Conservation (phyloP, 2,797 vertebrate species). For the Apogon hyalosoma region DNA sequence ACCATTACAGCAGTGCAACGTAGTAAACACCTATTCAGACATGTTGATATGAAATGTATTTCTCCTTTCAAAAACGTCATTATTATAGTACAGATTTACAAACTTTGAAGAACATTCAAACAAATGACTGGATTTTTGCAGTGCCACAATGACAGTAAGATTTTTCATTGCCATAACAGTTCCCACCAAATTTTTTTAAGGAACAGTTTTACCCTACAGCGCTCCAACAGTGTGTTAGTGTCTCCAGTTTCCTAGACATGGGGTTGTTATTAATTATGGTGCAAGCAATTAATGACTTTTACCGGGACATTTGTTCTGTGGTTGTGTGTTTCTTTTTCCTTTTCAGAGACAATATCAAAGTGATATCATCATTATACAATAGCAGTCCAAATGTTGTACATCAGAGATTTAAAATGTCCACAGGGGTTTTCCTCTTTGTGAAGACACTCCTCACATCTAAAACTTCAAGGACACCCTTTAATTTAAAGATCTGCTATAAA, state of each 20-base stretch:
- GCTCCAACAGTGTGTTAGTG: slow-evolving; percentile 3
- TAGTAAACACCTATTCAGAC: too few relatives aligned
- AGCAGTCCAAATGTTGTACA: slow-evolving; percentile 61
- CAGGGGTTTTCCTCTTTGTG: slow-evolving; percentile 69
- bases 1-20: too few relatives aligned
- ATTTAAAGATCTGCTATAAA: slow-evolving; percentile 86
- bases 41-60: too few relatives aligned
- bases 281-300: slow-evolving; percentile 52
- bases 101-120: too few relatives aligned
- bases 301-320: slow-evolving; percentile 49
- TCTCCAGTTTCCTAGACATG: slow-evolving; percentile 25
- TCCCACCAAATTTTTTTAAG: background rate
- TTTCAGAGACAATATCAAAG: slow-evolving; percentile 70
- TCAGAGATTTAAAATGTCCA: slow-evolving; percentile 77
- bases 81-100: too few relatives aligned
- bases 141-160: background rate
- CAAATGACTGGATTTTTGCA: too few relatives aligned
- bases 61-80: too few relatives aligned
- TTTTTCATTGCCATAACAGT: background rate
- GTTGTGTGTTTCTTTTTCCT: slow-evolving; percentile 43
- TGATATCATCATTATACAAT: slow-evolving; percentile 66
- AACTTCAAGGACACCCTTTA: slow-evolving; percentile 84
- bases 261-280: slow-evolving; percentile 45
- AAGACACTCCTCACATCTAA: slow-evolving; percentile 78
- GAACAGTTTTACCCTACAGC: slow-evolving; percentile 3